Conservation (phyloP, 2,888 invertebrate genomes). For the Lithophane ornitopus region DNA sequence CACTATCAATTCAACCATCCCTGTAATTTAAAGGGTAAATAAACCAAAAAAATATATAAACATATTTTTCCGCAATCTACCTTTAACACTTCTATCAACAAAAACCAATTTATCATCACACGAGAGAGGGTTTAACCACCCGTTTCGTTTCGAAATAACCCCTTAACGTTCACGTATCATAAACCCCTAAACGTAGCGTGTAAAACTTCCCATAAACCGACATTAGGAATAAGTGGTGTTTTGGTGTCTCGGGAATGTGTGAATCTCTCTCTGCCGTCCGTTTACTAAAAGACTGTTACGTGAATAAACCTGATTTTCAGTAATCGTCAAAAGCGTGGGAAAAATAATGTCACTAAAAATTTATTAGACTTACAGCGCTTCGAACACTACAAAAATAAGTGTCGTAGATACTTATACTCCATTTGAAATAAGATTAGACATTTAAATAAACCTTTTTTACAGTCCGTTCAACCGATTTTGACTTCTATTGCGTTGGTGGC, state of each 20-base stretch:
- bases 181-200: constrained; percentile 70
- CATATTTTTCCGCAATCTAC: constrained; percentile 52
- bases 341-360: too few species aligned
- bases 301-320: too few species aligned
- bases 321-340: too few species aligned
- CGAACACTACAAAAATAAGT: background rate
- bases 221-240: constrained; percentile 57
- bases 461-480: too few species aligned
- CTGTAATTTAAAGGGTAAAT: constrained; percentile 38
- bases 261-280: constrained; percentile 2
- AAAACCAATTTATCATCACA: constrained; percentile 66
- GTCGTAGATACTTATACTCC: too few species aligned
- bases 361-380: too few species aligned
- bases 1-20: background rate
- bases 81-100: constrained; percentile 62
- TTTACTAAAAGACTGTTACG: too few species aligned
- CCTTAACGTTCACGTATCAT: constrained; percentile 72
- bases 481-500: too few species aligned
- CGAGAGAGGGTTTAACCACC: constrained; percentile 51
- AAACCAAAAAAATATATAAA: constrained; percentile 40
- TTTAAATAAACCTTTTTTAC: too few species aligned
- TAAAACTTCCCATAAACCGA: constrained; percentile 55
- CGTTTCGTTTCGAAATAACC: constrained; percentile 59
- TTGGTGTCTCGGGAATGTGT: constrained; percentile 36
- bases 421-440: too few species aligned